phyloP scores from a whole-genome alignment of 2,797 vertebrate genomes.

The Acanthurus tractus region DNA sequence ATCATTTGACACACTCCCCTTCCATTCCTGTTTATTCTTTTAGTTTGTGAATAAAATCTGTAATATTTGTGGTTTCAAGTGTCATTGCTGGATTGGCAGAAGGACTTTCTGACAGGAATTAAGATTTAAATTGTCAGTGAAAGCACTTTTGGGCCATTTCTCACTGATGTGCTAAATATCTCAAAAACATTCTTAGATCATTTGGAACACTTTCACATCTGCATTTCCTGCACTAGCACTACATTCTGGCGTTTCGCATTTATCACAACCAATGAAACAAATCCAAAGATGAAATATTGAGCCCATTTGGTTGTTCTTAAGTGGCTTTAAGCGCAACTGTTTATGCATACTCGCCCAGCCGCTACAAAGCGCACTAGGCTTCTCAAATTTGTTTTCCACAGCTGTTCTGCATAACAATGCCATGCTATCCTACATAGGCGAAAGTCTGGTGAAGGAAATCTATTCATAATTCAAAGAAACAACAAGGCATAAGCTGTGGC shows the following conservation, averaged over 20 bases:
- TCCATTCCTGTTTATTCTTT: constrained; percentile 1
- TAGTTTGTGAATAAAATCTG: constrained; percentile 22
- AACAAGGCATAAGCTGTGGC: constrained; percentile 66
- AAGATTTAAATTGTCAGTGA: constrained; percentile 54
- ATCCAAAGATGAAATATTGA: constrained; percentile 78
- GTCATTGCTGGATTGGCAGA: constrained; percentile 13
- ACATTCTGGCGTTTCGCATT: constrained; percentile 60
- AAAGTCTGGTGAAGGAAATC: constrained; percentile 73
- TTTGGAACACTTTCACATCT: constrained; percentile 59
- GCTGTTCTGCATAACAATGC: constrained; percentile 76
- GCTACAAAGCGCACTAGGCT: constrained; percentile 55
- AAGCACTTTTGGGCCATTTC: constrained; percentile 27
- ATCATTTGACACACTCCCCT: constrained; percentile 1
- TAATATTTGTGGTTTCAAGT: constrained; percentile 21
- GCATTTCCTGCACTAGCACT: constrained; percentile 35
- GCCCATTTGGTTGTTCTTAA: constrained; percentile 77
- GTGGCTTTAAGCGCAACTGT: constrained; percentile 78
- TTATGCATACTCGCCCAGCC: constrained; percentile 79
- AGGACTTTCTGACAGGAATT: constrained; percentile 32
- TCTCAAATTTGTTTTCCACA: constrained; percentile 74
- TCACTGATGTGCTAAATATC: constrained; percentile 56
- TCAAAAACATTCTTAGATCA: constrained; percentile 37
- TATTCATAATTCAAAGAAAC: constrained; percentile 85
- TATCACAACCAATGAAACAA: constrained; percentile 73
- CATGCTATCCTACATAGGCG: constrained; percentile 62